These are phyloP conservation scores for Physella acuta DNA, from an alignment of 1,140 invertebrate species.

Conservation along the genomic window DNA sequence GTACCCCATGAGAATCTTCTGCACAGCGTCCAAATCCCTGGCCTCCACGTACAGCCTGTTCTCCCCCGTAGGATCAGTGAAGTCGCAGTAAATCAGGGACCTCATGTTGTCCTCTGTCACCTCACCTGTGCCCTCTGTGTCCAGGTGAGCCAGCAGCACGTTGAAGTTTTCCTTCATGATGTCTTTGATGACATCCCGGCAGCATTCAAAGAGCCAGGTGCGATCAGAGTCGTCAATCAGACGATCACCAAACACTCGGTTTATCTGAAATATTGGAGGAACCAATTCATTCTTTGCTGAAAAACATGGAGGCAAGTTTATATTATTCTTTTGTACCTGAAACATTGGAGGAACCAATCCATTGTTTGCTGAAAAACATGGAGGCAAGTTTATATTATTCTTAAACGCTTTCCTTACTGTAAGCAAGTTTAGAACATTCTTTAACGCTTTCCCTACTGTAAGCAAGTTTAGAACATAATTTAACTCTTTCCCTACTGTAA, in stretches of 20 bases:
- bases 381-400: too few species aligned
- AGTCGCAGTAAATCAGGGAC: conserved; percentile 91
- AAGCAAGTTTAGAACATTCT: too few species aligned
- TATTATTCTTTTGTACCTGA: too few species aligned
- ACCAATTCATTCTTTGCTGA: too few species aligned
- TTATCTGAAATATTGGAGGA: conserved; percentile 56
- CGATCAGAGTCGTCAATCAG: conserved; percentile 80
- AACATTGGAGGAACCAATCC: too few species aligned
- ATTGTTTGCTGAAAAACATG: too few species aligned
- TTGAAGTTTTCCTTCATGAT: conserved; percentile 64
- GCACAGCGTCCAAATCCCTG: conserved; percentile 77
- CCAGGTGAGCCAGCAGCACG: conserved; percentile 63
- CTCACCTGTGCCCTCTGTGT: conserved; percentile 60
- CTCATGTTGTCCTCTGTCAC: conserved; percentile 78
- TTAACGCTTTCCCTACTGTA: too few species aligned
- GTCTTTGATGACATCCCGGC: conserved; percentile 57
- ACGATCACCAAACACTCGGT: conserved; percentile 91
- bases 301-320: too few species aligned
- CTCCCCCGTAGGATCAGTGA: conserved; percentile 89
- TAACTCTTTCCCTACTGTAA: too few species aligned
- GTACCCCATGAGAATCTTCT: conserved; percentile 82
- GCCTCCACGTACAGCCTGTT: conserved; percentile 86
- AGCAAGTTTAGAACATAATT: too few species aligned
- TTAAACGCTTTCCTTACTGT: too few species aligned
- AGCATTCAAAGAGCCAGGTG: conserved; percentile 75